Conservation (phyloP, 2,888 invertebrate species). For the Dasypogon diadema region DNA sequence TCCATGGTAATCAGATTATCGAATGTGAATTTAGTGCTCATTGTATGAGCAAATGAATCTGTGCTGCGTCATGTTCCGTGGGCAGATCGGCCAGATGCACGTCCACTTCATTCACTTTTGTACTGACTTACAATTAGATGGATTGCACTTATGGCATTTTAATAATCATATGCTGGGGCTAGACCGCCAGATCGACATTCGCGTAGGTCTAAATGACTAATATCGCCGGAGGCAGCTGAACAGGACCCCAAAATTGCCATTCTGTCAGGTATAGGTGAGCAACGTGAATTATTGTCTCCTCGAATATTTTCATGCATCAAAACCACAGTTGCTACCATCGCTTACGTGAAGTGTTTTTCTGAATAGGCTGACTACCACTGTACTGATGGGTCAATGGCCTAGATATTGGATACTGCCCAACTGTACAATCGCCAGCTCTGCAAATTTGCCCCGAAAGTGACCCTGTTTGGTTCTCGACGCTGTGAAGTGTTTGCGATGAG, state of each 20-base stretch:
- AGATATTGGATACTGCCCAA: constrained; percentile 19
- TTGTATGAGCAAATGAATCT: too few relatives aligned
- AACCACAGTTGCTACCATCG: constrained; percentile 12
- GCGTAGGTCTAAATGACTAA: constrained; percentile 16
- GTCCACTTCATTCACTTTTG: background rate
- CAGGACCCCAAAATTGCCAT: background rate
- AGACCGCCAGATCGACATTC: background rate
- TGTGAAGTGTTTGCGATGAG: background rate
- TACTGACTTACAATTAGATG: background rate
- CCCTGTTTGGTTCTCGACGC: background rate
- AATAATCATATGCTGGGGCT: constrained; percentile 4
- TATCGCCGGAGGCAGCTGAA: background rate
- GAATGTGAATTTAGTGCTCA: background rate
- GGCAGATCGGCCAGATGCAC: background rate
- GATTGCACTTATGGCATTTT: background rate
- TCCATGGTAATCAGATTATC: constrained; percentile 24
- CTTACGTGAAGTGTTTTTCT: constrained; percentile 22
- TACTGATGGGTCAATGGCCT: constrained; percentile 19
- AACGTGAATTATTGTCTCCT: constrained; percentile 28
- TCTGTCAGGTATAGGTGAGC: background rate
- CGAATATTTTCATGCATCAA: constrained; percentile 35
- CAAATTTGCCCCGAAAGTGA: background rate
- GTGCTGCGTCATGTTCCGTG: background rate
- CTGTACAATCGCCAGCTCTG: constrained; percentile 11
- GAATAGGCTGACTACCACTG: background rate